Evolutionary conservation across 2,888 invertebrate species (phyloP), one percentile per base, ranked within the genome.

Genomic region (Mesorhabditis spiculigera): DNA sequence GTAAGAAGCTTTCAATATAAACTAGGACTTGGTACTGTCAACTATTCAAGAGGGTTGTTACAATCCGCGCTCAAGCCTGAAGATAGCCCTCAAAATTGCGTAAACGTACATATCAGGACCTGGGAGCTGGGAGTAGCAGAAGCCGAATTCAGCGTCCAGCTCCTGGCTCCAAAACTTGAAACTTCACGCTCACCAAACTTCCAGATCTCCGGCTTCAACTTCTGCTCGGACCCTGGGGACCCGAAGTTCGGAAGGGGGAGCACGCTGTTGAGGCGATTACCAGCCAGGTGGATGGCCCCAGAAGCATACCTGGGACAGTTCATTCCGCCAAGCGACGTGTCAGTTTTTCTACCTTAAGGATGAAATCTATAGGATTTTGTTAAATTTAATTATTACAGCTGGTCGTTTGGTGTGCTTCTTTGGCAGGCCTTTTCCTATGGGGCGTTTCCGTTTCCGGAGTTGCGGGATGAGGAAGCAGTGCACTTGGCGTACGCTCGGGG

Each of bases 291-390:
- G 80, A 68, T 79, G 58, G 76, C 79, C 43, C 78, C 78, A 5
- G 80, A 80, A 69, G 78, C 77, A 50, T 75, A 76, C 69, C 73
- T 74, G 50, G 80, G 80, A 13, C 73, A 74, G 45, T 80, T 80
- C 68, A 69, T 74, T 42, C 43, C 68, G 3, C 71, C 73, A 68
- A 79, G 75, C 65, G 80, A 80, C 65, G 69, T 65, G 68, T 73
- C 63, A 45, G 62, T 50, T 16, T 68, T 67, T 68, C 4, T 16
- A 16, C 4, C 28, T n/a, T 45, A n/a, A 10, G n/a, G n/a, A n/a
- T n/a, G 63, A 6, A 63, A 63, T 5, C 6, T 6, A 63, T n/a
- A 16, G 6, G 10, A n/a, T 63, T 6, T 28, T 63, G 13, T 13
- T 16, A 10, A 50, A 50, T 13, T 13, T 50, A 10, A 1, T 50